phyloP scores from a whole-genome alignment of 1,140 invertebrate species.

The Nebria ingens region DNA sequence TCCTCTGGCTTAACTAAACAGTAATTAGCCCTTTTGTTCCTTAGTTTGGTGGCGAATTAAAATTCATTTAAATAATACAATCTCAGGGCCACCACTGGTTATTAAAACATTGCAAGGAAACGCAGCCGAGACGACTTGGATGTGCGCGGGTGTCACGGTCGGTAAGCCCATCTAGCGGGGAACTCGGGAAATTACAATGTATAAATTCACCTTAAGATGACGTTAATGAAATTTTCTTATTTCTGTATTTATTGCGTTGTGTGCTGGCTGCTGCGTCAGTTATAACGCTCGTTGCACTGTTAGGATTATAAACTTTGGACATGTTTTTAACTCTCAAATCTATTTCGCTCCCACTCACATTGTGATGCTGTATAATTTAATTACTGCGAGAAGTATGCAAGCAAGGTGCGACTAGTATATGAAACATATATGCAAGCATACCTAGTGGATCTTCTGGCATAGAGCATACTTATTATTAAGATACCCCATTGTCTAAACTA shows the following conservation, averaged over 20 bases:
- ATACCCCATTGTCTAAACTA: too few species aligned
- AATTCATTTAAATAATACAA: slow-evolving; percentile 32
- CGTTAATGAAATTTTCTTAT: slow-evolving; percentile 44
- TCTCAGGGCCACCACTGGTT: slow-evolving; percentile 25
- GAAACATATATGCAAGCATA: too few species aligned
- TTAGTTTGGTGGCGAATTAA: slow-evolving; percentile 24
- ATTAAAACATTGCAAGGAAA: slow-evolving; percentile 27
- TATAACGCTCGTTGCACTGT: slow-evolving; percentile 4
- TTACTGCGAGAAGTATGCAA: too few species aligned
- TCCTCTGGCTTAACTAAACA: slow-evolving; percentile 14
- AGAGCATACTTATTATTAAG: too few species aligned
- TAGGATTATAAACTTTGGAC: not conserved
- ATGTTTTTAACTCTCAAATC: too few species aligned
- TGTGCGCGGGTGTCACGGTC: slow-evolving; percentile 22
- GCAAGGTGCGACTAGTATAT: too few species aligned
- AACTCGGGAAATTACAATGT: slow-evolving; percentile 38
- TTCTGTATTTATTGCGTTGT: slow-evolving; percentile 32
- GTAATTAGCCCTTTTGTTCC: slow-evolving; percentile 26
- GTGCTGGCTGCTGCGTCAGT: too few species aligned
- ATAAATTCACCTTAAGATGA: slow-evolving; percentile 44
- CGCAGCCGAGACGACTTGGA: not conserved
- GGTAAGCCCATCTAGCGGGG: slow-evolving; percentile 22
- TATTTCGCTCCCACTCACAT: too few species aligned
- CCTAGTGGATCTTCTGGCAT: too few species aligned
- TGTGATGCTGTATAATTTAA: too few species aligned